Evolutionary conservation across 2,888 invertebrate genomes (phyloP), one percentile per base, ranked within the genome.

Genomic region (Silvanus unidentatus): DNA sequence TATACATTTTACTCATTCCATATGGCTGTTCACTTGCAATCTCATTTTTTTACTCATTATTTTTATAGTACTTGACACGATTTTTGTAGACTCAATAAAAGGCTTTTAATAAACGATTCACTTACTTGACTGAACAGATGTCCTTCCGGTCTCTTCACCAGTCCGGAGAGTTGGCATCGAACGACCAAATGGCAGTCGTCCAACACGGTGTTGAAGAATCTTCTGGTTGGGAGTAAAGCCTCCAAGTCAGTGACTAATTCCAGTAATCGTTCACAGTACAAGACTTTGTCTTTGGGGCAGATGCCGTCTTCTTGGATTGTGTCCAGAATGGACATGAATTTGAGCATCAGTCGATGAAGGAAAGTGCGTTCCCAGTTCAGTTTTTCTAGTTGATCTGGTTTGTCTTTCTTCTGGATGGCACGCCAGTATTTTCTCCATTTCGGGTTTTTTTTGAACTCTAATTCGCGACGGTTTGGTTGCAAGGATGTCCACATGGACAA

Each of bases 181-280:
- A 95, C 93, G 37, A 99, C 87, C 29, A 98, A 75, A 69, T 99
- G 97, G 50, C 88, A 84, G 72, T 96, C 94, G 66, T 98, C 96
- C 71, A 99, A 78, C 1, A 99, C 84, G 0, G 91, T 90, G 72
- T 98, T 97, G 73, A 99, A 95, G 73, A 97, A 99, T 39, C 99
- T 79, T 29, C 99, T 79, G 0, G 98, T 99, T 0, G 96, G 96
- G 60, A 99, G 73, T 52, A 97, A 75, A 1, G 97, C 94, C 66
- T 98, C 97, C 57, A 99, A 75, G 70, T 99, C 99, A 44, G 97
- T 95, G 72, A 98, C 79, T 52, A 99, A 76, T 73, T 99, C 97
- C 49, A 99, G 70, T 72, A 98, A 97, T 35, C 97, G 78, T 74
- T 99, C 98, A 71, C 95, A 95, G 69, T 94, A 97, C 57, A 79